Evolutionary conservation across 1,140 invertebrate genomes (phyloP), one percentile per base, ranked within the genome.

Genomic region (Agraylea sexmaculata): DNA sequence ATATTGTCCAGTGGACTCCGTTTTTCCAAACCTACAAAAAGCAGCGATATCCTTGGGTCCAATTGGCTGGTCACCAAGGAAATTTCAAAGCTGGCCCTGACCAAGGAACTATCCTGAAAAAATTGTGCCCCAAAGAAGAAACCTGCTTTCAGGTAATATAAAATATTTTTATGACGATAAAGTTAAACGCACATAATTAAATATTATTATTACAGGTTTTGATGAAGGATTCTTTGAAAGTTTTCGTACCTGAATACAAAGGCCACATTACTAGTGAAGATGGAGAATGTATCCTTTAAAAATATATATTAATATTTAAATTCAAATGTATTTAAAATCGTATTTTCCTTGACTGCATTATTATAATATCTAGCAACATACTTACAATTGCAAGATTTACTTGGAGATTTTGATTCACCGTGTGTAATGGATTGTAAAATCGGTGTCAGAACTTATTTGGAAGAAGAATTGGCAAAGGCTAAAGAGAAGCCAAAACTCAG

Each of bases 391-490:
- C 84, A 96, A 73, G 91, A 97, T 66, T 68, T 96, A 28, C 64
- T 97, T 13, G 83, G 83, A 35, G 84, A 87, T 49, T 96, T 94
- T 60, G 75, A 81, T 43, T 77, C 83, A 34, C 89, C 91, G 0
- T 93, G 85, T 54, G 88, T 96, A 0, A 95, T 96, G 90, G 91
- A 97, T 61, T 91, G 91, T 60, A 97, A 97, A 64, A 82, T 97
- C 48, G 91, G 91, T 18, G 83, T 92, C 2, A 70, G 91, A 46
- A 95, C 92, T 0, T 97, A 95, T 60, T 66, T 95, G 34, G 91
- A 95, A 65, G 88, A 93, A 48, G 91, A 97, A 62, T 63, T 95
- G 13, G 81, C 84, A 1, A 94, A 93, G 66, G 89, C 90, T 2
- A 87, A 90, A 62, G 86, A 92, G 60, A 92, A 91, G 59, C 90